Percentiles rank a stretch among this genome's conserved stretches.
Conservation (phyloP, 2,797 vertebrate species). For the Rhinichthys osculus region DNA sequence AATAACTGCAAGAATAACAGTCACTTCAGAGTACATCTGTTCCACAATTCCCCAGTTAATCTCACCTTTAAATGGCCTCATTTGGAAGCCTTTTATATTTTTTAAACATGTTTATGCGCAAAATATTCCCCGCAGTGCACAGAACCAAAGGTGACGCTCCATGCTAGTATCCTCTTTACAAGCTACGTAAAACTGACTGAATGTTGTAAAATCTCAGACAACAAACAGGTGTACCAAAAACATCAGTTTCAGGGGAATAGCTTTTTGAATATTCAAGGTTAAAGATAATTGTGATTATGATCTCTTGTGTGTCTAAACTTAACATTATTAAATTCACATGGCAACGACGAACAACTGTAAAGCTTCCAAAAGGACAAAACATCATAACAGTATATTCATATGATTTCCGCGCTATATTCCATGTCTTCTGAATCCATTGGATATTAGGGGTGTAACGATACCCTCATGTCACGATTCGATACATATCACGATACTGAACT, state of each 20-base stretch:
- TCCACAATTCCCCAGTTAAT: constrained; percentile 74
- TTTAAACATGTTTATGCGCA: constrained; percentile 58
- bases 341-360: neutral
- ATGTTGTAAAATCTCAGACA: constrained; percentile 64
- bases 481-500: no score
- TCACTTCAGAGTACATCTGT: constrained; percentile 79
- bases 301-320: constrained; percentile 65
- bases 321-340: constrained; percentile 44
- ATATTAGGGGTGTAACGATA: neutral
- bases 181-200: constrained; percentile 62
- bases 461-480: no score
- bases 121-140: constrained; percentile 56
- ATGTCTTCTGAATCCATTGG: neutral
- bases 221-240: constrained; percentile 68
- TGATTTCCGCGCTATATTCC: neutral
- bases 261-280: constrained; percentile 70
- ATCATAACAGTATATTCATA: neutral
- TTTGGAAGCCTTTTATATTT: constrained; percentile 73
- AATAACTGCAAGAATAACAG: constrained; percentile 79
- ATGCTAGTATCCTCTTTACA: constrained; percentile 67
- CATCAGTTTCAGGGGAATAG: constrained; percentile 58
- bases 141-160: constrained; percentile 66
- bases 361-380: neutral
- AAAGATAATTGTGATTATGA: constrained; percentile 63
- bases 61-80: constrained; percentile 75